phyloP scores from a whole-genome alignment of 2,888 invertebrate genomes.

The Parnassius orleans region DNA sequence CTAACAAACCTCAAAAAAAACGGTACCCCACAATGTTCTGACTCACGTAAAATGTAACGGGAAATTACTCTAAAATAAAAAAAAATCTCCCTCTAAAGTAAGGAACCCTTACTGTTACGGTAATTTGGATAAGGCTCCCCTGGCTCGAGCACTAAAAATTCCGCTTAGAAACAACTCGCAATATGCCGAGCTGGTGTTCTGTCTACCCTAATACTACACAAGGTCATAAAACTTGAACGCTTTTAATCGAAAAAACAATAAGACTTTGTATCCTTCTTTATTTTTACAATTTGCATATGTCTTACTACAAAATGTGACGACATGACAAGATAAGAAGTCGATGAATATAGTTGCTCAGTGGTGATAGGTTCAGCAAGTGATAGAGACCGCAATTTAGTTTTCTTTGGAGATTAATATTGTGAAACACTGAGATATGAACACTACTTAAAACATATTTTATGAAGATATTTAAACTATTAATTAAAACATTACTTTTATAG shows the following conservation, averaged over 20 bases:
- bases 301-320: too few species aligned
- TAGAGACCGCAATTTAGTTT: background rate
- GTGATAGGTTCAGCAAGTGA: too few species aligned
- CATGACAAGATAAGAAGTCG: too few species aligned
- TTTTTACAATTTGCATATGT: background rate
- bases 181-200: conserved; percentile 57
- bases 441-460: background rate
- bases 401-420: too few species aligned
- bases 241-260: conserved; percentile 54
- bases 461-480: too few species aligned
- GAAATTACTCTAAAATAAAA: conserved; percentile 76
- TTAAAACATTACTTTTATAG: too few species aligned
- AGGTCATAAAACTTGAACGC: conserved; percentile 58
- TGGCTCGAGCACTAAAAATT: conserved; percentile 66
- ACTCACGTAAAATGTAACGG: conserved; percentile 74
- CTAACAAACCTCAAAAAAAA: conserved; percentile 45
- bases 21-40: conserved; percentile 60
- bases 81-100: conserved; percentile 55
- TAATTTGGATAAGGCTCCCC: conserved; percentile 73
- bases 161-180: conserved; percentile 65
- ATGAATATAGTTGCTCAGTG: too few species aligned
- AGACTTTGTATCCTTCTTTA: conserved; percentile 21
- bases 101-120: conserved; percentile 67
- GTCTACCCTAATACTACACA: conserved; percentile 46
- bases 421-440: background rate